Evolutionary conservation across 2,888 invertebrate genomes (phyloP), one percentile per base, ranked within the genome.

Genomic region (Tinea semifulvella): DNA sequence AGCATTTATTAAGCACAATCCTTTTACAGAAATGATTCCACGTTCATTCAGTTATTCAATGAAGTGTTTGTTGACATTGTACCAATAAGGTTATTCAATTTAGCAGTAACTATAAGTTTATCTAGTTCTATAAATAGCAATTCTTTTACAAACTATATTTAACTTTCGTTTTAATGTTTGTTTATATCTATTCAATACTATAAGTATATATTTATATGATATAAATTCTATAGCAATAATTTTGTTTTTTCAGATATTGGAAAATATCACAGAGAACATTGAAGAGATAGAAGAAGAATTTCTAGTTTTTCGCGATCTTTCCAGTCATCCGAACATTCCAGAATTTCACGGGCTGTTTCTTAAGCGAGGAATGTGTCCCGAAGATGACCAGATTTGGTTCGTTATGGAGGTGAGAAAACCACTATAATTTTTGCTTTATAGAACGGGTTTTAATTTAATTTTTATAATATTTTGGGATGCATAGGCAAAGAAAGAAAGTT

Each of bases 251-350:
- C 66, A 82, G 81, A 88, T 92, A 50, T 67, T 92, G 58, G 91
- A 92, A 62, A 89, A 89, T 54, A 88, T 92, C 42, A 84, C 88
- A 1, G 91, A 92, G 61, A 90, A 91, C 55, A 85, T 92, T 47
- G 91, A 92, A 63, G 92, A 92, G 68, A 90, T 92, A 48, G 91
- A 92, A 68, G 90, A 91, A 56, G 92, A 92, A 61, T 91, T 87
- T 59, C 69, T 87, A 14, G 88, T 92, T 4, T 83, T 92, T 31
- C 77, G 88, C 17, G 90, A 91, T 58, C 74, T 90, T 43, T 88
- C 88, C 44, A 80, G 85, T 43, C 91, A 92, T 66, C 87, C 88
- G 7, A 91, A 91, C 65, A 85, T 92, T 45, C 91, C 92, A 0
- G 76, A 85, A 46, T 92, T 91, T 61, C 83, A 88, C 54, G 92